These are phyloP conservation scores for Poicephalus gulielmi DNA, from an alignment of 2,113 vertebrate species.

Conservation along the genomic window DNA sequence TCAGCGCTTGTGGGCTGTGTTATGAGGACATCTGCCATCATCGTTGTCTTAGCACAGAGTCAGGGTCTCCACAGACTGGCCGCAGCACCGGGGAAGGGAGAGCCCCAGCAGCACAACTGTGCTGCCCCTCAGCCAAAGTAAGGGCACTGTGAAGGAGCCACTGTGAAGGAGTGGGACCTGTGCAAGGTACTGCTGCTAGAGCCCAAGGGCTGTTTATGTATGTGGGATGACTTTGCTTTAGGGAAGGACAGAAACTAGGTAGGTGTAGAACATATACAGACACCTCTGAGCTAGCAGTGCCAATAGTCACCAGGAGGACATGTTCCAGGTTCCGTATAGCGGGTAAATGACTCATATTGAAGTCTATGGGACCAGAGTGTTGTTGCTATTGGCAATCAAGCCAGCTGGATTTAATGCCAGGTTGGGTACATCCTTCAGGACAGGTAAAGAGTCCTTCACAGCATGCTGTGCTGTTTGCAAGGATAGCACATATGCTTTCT, in stretches of 20 bases:
- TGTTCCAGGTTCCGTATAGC: background rate
- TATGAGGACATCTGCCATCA: background rate
- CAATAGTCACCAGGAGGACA: background rate
- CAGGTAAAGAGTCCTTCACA: background rate
- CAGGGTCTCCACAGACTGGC: background rate
- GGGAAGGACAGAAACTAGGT: background rate
- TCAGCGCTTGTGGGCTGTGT: background rate
- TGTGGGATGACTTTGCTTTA: background rate
- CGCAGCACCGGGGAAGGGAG: background rate
- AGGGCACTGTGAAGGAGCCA: background rate
- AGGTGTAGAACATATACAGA: background rate
- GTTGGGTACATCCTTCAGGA: background rate
- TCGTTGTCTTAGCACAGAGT: background rate
- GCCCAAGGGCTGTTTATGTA: background rate
- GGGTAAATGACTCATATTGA: constrained; percentile 20
- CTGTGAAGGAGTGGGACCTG: background rate
- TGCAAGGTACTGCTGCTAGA: background rate
- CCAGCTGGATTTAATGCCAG: background rate
- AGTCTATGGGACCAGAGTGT: background rate
- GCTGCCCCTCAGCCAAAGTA: background rate
- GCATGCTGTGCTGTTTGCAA: background rate
- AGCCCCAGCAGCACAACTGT: background rate
- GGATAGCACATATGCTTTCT: background rate
- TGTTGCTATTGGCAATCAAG: background rate
- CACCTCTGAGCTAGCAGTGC: background rate